Percentiles rank a stretch among this genome's conserved stretches.
These are phyloP conservation scores for Dicranocentrus wangi DNA, from an alignment of 2,888 invertebrate species.

Conservation along the genomic window DNA sequence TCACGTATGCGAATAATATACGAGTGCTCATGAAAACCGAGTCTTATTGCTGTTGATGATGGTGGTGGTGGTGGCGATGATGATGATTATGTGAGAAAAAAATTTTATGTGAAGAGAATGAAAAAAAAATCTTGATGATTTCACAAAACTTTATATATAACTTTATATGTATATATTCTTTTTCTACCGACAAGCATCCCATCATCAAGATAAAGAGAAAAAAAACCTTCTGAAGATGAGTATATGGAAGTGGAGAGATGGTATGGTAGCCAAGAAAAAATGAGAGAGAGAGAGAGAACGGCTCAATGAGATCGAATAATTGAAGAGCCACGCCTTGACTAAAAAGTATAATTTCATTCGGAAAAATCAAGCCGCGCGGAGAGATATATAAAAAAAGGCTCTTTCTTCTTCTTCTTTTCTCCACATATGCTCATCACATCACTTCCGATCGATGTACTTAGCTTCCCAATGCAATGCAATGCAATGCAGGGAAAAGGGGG, in stretches of 20 bases:
- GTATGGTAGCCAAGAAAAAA: constrained; percentile 10
- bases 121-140: constrained; percentile 54
- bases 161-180: too few species aligned
- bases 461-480: constrained; percentile 17
- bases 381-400: too few species aligned
- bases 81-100: constrained; percentile 12
- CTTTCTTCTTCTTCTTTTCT: not conserved
- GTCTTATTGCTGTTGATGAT: not conserved
- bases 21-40: not conserved
- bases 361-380: constrained; percentile 29
- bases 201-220: constrained; percentile 40
- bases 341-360: constrained; percentile 71
- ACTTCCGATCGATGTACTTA: constrained; percentile 65
- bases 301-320: constrained; percentile 63
- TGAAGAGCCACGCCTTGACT: constrained; percentile 68
- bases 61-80: constrained; percentile 7
- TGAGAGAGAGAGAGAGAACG: constrained; percentile 54
- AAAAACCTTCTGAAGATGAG: not conserved
- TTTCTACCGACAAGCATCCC: constrained; percentile 12
- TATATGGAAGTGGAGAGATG: not conserved
- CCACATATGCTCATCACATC: constrained; percentile 60
- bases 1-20: constrained; percentile 22
- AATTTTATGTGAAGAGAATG: constrained; percentile 32
- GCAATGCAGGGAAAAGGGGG: constrained; percentile 14
- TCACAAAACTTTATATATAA: too few species aligned